These are phyloP conservation scores for Vulpes vulpes DNA, from an alignment of 2,113 vertebrate genomes.

Conservation along the genomic window DNA sequence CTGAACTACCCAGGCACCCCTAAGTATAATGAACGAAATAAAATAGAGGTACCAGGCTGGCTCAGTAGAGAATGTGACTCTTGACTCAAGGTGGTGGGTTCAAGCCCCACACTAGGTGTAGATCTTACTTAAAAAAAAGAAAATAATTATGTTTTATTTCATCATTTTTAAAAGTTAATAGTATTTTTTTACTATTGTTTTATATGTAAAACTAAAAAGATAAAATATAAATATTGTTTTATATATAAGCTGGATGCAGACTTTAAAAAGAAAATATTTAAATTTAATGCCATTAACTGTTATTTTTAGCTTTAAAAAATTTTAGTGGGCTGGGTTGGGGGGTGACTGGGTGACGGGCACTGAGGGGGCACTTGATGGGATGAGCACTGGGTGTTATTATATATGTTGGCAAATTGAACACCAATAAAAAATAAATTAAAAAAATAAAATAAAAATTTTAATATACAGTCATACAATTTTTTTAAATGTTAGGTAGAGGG, in stretches of 20 bases:
- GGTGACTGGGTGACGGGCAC: too few species aligned
- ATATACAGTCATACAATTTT: background rate
- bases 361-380: too few species aligned
- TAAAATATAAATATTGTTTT: background rate
- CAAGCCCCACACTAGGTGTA: background rate
- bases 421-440: too few species aligned
- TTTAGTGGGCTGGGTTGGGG: too few species aligned
- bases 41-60: background rate
- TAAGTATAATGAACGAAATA: background rate
- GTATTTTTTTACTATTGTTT: constrained; percentile 22
- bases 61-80: background rate
- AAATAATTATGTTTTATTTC: background rate
- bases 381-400: too few species aligned
- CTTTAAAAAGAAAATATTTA: constrained; percentile 9
- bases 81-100: background rate
- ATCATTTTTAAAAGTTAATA: background rate
- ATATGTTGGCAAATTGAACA: too few species aligned
- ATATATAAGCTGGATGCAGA: background rate
- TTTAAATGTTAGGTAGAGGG: background rate
- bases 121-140: background rate
- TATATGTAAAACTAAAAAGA: background rate
- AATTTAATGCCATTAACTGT: background rate
- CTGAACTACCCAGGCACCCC: background rate
- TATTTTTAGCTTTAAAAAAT: constrained; percentile 5
- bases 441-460: background rate